phyloP scores from a whole-genome alignment of 92 coral and sea anemone species.

The Paragorgia papillata region DNA sequence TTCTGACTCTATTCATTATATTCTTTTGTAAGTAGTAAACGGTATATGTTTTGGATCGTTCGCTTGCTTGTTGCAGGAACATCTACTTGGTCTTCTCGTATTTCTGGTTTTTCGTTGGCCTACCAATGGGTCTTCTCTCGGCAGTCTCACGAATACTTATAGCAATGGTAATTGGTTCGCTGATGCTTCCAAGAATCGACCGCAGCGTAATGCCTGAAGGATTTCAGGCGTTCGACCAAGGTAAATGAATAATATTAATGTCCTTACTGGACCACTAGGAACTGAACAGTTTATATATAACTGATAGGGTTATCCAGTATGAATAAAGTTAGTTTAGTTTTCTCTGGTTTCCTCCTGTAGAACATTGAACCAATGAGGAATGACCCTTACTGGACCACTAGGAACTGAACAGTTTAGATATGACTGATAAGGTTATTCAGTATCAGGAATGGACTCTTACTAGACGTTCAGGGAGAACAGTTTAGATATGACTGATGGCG shows the following conservation, averaged over 20 bases:
- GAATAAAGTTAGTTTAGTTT: too few relatives aligned
- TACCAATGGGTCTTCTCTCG: constrained; percentile 26
- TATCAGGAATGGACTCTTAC: too few relatives aligned
- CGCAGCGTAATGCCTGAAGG: not conserved
- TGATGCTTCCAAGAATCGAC: constrained; percentile 25
- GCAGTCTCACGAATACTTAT: constrained; percentile 9
- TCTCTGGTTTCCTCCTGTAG: too few relatives aligned
- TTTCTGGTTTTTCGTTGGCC: constrained; percentile 28
- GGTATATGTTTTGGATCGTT: not conserved
- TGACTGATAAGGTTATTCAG: too few relatives aligned
- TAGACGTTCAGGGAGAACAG: too few relatives aligned
- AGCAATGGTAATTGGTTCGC: not conserved
- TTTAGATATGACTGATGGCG: too few relatives aligned
- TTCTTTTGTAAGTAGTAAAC: not conserved
- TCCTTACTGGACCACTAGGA: not conserved
- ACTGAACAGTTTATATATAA: too few relatives aligned
- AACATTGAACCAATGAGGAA: too few relatives aligned
- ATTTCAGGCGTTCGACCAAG: constrained; percentile 7
- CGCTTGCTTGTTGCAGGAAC: not conserved
- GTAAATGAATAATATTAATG: not conserved
- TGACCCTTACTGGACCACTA: too few relatives aligned
- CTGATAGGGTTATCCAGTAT: too few relatives aligned
- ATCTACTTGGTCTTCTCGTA: constrained; percentile 26
- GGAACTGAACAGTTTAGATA: too few relatives aligned
- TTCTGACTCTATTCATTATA: not conserved